Conservation (phyloP, 2,888 invertebrate genomes). For the Tetramorium bicarinatum region DNA sequence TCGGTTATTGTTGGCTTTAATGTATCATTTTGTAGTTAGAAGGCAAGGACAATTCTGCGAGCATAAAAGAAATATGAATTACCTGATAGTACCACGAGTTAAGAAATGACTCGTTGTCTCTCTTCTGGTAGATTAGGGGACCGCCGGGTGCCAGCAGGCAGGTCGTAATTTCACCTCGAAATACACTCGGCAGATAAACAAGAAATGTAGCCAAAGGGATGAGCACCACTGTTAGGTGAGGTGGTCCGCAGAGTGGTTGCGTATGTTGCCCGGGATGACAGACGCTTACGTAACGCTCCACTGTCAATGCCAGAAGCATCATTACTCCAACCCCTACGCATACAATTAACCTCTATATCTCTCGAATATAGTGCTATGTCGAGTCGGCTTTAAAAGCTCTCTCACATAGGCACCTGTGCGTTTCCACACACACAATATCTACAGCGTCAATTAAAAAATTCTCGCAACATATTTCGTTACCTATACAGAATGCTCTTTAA, state of each 20-base stretch:
- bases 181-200: constrained; percentile 90
- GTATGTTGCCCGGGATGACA: constrained; percentile 90
- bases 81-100: constrained; percentile 88
- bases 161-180: constrained; percentile 88
- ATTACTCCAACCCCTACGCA: constrained; percentile 90
- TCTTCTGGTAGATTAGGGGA: constrained; percentile 88
- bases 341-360: constrained; percentile 49
- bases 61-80: constrained; percentile 47
- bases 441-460: neutral
- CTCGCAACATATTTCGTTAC: neutral
- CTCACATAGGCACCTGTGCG: neutral
- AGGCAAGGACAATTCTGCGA: neutral
- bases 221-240: constrained; percentile 89
- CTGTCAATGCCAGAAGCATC: constrained; percentile 91
- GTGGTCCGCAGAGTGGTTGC: constrained; percentile 90
- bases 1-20: neutral
- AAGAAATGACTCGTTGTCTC: constrained; percentile 87
- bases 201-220: constrained; percentile 90
- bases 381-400: constrained; percentile 29
- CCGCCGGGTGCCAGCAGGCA: constrained; percentile 87
- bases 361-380: constrained; percentile 10
- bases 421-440: neutral
- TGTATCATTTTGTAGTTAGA: neutral
- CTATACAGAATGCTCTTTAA: neutral
- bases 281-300: constrained; percentile 92